phyloP scores from a whole-genome alignment of 2,888 invertebrate genomes.

The Eristalinus aeneus region DNA sequence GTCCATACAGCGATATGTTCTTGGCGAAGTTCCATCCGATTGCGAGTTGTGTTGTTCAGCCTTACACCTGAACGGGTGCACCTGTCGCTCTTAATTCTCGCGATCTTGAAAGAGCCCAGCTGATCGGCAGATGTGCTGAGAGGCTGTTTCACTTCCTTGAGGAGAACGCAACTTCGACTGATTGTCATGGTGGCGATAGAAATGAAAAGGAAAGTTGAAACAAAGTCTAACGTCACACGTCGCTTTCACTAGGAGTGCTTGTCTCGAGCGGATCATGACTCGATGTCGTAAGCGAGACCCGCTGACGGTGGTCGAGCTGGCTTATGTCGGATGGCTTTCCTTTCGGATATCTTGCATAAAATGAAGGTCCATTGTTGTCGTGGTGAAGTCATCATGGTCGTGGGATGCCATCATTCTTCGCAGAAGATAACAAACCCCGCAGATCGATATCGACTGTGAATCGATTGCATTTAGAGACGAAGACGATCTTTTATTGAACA shows the following conservation, averaged over 20 bases:
- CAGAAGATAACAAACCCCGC: neutral
- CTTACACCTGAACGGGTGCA: neutral
- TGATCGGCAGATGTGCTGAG: conserved; percentile 16
- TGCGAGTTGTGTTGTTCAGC: neutral
- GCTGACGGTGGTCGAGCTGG: conserved; percentile 19
- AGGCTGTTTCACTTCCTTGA: conserved; percentile 50
- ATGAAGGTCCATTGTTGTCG: conserved; percentile 22
- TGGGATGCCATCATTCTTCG: neutral
- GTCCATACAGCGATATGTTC: neutral
- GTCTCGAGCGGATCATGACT: conserved; percentile 47
- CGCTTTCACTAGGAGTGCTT: conserved; percentile 62
- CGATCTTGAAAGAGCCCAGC: neutral
- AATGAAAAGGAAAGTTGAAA: neutral
- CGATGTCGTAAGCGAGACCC: conserved; percentile 16
- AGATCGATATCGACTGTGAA: neutral
- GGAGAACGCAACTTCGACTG: conserved; percentile 31
- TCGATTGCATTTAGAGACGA: neutral
- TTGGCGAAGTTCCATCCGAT: neutral
- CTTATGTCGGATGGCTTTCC: conserved; percentile 18
- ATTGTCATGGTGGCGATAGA: neutral
- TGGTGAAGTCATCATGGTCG: conserved; percentile 38
- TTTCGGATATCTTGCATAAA: conserved; percentile 8
- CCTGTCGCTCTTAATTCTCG: neutral
- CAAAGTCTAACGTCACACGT: conserved; percentile 28
- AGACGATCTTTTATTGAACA: neutral